Base-by-base conservation (phyloP, 2,113 vertebrate genomes). In the Leptosomus discolor region DNA sequence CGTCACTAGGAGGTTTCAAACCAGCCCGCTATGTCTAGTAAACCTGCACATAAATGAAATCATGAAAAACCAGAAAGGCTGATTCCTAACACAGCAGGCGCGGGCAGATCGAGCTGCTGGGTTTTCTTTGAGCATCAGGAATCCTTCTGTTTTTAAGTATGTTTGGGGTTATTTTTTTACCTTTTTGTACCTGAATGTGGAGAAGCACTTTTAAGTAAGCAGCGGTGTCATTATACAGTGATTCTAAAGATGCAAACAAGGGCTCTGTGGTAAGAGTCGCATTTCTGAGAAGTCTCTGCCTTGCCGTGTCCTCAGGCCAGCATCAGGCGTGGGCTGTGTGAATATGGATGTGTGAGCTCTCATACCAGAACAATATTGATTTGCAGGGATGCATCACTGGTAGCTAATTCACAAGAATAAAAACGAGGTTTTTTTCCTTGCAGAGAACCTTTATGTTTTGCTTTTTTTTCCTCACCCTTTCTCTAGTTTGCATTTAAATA, bases 1-100 rank as follows among this genome's bases (percentile, higher is more conserved):
- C 97, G 98, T 98, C 98, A 98, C 71, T 30, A n/a, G 76, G 97
- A 98, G 98, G 91, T 93, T 94, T 97, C 94, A 90, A 46, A 96
- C 86, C 97, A 50, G 88, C 96, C 97, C 94, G 22, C 71, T 53
- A 32, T 56, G 90, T 70, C 97, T 94, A 81, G 87, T 80, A 92
- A 97, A 93, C 93, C 74, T 53, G 94, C 94, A 91, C 85, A 34
- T 69, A 96, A 41, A 95, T 84, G 97, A 91, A 63, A 94, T 32
- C 3, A 27, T 91, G 91, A n/a, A 84, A 67, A 83, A 64, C 46
- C 76, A 90, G 90, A 64, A 84, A 79, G 71, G 92, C 92, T 89
- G 91, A 88, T 92, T 96, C 92, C 91, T 85, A 78, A 48, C 41
- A 74, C 63, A 39, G 54, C 85, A 20, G 70, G 70, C 15, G 30